Conservation (phyloP, 2,888 invertebrate genomes). For the Orchesella flavescens region DNA sequence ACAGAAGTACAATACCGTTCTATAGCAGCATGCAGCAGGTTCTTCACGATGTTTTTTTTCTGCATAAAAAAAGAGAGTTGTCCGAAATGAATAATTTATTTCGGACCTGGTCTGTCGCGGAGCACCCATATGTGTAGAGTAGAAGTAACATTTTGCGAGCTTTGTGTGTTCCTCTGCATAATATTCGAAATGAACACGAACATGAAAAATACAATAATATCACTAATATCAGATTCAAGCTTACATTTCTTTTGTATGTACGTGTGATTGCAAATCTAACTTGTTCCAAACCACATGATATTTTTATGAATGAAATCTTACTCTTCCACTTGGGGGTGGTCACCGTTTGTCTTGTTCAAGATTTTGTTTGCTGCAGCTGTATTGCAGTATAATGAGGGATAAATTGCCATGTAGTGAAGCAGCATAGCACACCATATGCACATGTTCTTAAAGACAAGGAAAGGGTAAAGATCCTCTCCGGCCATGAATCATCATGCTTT, state of each 20-base stretch:
- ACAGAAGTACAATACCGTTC: conserved; percentile 16
- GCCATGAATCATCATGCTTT: conserved; percentile 40
- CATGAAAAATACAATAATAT: conserved; percentile 9
- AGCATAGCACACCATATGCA: background rate
- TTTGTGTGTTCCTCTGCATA: background rate
- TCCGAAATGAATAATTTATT: conserved; percentile 61
- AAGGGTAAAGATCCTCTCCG: conserved; percentile 13
- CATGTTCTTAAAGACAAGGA: background rate
- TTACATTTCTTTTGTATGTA: background rate
- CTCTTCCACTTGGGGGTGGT: conserved; percentile 43
- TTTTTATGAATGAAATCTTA: conserved; percentile 51
- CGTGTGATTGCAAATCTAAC: conserved; percentile 34
- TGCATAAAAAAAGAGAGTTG: conserved; percentile 35
- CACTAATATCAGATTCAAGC: conserved; percentile 9
- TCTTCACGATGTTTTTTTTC: conserved; percentile 22
- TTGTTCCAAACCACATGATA: conserved; percentile 16
- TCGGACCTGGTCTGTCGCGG: conserved; percentile 29
- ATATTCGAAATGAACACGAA: background rate
- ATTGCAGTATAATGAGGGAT: conserved; percentile 13
- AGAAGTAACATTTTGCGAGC: background rate
- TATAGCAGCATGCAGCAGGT: conserved; percentile 35
- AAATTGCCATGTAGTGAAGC: background rate
- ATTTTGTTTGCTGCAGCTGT: background rate
- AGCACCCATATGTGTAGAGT: conserved; percentile 29
- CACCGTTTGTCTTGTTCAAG: conserved; percentile 29